Base-by-base conservation (phyloP, 1,140 invertebrate species). In the Branchinecta lindahli region DNA sequence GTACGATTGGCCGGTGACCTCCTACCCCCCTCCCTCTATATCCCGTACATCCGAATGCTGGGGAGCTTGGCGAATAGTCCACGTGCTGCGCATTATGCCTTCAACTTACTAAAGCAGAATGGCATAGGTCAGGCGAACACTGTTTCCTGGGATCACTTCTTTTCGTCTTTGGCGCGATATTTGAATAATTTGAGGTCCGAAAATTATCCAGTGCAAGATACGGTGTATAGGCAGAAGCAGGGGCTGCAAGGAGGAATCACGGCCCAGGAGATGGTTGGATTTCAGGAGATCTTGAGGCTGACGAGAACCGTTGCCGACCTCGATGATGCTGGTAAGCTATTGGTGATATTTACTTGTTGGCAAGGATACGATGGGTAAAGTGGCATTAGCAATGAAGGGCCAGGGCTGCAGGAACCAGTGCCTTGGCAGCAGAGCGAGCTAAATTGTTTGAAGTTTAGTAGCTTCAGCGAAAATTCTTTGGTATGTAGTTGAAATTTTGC, bases 121-220 rank as follows among this genome's bases (percentile, higher is more conserved):
- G 84, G 83, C 75, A 77, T 77, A 68, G 76, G 73, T 70, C 65
- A 74, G 74, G 67, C 78, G 10, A 81, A 78, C 73, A 77, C 78
- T 61, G 78, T 92, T 15, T 90, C 88, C 0, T 92, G 91, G 88
- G 89, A 94, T 76, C 90, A 94, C 76, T 92, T 96, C 76, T 94
- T 96, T 74, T 83, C 82, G 8, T 91, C 92, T 0, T 81, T 97
- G 52, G 72, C 65, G 66, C 78, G 77, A 66, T 79, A 85, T 75
- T 83, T 81, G 72, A 79, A 74, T 66, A 84, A 81, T 75, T 76
- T 91, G 10, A 77, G 87, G 21, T 84, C 86, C 72, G 88, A 92
- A 77, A 75, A 83, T 7, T 84, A 86, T 8, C 80, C 83, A 0
- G 78, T 78, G 46, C 78, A 84, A 71, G 84, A 87, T 70, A 83